A percentile compares a stretch with the other conserved stretches of the same genome.
Conservation (phyloP, 2,888 invertebrate genomes). For the Xestoiulus laeticollis region DNA sequence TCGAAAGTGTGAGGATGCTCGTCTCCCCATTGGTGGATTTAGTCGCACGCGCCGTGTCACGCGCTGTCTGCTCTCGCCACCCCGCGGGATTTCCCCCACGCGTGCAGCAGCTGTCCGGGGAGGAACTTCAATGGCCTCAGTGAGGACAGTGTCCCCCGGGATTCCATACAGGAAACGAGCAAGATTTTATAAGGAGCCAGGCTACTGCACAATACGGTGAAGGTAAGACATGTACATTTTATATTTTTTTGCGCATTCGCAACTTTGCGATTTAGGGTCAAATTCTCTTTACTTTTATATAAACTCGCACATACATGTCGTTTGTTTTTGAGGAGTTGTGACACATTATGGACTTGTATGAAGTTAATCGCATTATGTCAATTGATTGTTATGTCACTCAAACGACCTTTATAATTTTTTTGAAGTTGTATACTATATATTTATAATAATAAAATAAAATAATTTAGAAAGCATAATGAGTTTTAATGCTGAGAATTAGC, state of each 20-base stretch:
- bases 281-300: no score
- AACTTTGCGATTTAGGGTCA: no score
- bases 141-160: conserved; percentile 12
- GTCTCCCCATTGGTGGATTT: background rate
- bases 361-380: no score
- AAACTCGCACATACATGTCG: no score
- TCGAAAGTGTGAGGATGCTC: background rate
- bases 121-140: conserved; percentile 11
- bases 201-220: background rate
- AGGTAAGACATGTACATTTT: background rate
- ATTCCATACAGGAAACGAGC: conserved; percentile 15
- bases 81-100: conserved; percentile 27
- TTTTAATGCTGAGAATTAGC: no score
- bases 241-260: background rate
- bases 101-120: background rate
- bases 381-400: no score
- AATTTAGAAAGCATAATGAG: no score
- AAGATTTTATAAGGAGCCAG: background rate
- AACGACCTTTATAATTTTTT: no score
- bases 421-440: no score
- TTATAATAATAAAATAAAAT: no score
- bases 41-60: conserved; percentile 4
- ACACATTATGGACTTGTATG: no score
- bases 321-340: no score
- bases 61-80: conserved; percentile 23